These are phyloP conservation scores for Ochropleura leucogaster DNA, from an alignment of 2,888 invertebrate genomes.

Conservation along the genomic window DNA sequence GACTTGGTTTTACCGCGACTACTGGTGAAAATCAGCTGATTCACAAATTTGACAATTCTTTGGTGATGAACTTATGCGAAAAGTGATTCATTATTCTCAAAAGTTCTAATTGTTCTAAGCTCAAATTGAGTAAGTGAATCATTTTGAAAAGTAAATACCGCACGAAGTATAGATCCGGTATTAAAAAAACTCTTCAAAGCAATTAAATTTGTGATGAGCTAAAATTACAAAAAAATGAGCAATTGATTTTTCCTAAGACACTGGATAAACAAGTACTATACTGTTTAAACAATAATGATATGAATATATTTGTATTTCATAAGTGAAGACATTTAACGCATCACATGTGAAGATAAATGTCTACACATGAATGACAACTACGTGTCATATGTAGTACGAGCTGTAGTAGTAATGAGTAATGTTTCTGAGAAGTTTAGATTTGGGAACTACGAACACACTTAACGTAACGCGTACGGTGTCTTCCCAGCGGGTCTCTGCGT, in stretches of 20 bases:
- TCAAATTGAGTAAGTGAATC: constrained; percentile 19
- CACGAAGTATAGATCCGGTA: neutral
- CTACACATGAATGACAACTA: constrained; percentile 16
- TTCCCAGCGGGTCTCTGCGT: constrained; percentile 6
- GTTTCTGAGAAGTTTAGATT: constrained; percentile 36
- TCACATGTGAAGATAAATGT: neutral
- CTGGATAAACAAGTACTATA: too few relatives aligned
- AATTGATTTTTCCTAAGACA: neutral
- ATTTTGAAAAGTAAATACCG: neutral
- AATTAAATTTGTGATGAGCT: neutral
- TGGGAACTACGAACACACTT: constrained; percentile 19
- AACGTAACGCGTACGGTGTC: constrained; percentile 1
- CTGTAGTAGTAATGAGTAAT: constrained; percentile 23
- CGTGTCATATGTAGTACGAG: constrained; percentile 11
- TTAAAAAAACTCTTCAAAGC: neutral
- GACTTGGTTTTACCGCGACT: constrained; percentile 41
- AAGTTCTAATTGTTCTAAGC: constrained; percentile 7
- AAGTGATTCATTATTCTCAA: constrained; percentile 28
- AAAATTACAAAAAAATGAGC: neutral
- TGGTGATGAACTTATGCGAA: constrained; percentile 7
- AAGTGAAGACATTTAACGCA: neutral
- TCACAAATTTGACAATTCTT: constrained; percentile 18
- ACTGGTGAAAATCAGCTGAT: constrained; percentile 26
- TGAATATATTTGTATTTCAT: neutral
- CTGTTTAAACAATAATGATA: neutral